A percentile compares a stretch with the other conserved stretches of the same genome.
Evolutionary conservation across 2,888 invertebrate genomes (phyloP).

Genomic region (Pollenia amentaria): DNA sequence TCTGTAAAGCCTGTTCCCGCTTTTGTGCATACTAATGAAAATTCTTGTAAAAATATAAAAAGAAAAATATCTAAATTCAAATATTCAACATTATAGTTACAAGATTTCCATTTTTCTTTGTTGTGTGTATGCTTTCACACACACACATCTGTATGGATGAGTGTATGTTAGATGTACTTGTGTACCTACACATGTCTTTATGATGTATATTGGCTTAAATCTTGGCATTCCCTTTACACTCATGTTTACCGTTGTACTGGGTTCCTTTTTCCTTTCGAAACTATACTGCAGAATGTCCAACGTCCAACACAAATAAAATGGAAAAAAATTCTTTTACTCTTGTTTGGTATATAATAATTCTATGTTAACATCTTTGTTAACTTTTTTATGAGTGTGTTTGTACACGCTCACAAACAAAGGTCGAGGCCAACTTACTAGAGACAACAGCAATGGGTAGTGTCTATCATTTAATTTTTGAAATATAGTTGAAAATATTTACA

Average conservation of each 20-base stretch:
- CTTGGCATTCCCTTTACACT: constrained; percentile 24
- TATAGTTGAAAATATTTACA: too few relatives aligned
- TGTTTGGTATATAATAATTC: constrained; percentile 10
- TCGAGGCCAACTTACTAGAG: neutral
- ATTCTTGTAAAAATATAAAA: constrained; percentile 19
- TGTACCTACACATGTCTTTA: constrained; percentile 23
- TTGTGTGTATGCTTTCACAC: neutral
- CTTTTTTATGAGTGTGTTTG: neutral
- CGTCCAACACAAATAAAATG: constrained; percentile 4
- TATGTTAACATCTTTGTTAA: constrained; percentile 24
- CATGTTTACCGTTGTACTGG: constrained; percentile 29
- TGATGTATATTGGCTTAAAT: constrained; percentile 49
- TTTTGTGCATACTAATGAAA: constrained; percentile 45
- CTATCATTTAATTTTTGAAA: too few relatives aligned
- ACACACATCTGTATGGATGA: neutral
- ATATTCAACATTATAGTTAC: constrained; percentile 28
- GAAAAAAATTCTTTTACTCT: constrained; percentile 5
- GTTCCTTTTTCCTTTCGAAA: neutral
- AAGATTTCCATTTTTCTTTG: constrained; percentile 44
- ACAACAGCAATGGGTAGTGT: neutral
- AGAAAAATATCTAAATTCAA: constrained; percentile 1
- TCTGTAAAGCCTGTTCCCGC: constrained; percentile 5
- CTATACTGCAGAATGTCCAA: neutral
- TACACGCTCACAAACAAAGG: neutral
- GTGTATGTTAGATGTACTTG: neutral